Evolutionary conservation across 2,888 invertebrate species (phyloP).

Genomic region (Plebejus anna): DNA sequence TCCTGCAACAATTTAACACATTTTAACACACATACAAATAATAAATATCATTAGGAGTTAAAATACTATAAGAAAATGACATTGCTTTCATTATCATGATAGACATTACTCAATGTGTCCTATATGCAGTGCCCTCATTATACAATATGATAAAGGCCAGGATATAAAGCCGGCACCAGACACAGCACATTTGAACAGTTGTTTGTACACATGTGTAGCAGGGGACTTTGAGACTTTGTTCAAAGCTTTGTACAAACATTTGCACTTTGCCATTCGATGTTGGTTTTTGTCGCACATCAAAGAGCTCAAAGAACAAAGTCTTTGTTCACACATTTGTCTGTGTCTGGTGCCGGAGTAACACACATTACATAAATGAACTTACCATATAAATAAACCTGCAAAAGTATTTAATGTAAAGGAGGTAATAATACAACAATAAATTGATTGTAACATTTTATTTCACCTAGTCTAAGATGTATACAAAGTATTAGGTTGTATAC

Average conservation of each 20-base stretch:
- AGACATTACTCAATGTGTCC: conserved; percentile 8
- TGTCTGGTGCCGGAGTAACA: not conserved
- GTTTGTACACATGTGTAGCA: no score
- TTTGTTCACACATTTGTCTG: no score
- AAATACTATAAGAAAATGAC: not conserved
- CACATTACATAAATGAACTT: conserved; percentile 2
- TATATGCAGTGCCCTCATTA: conserved; percentile 19
- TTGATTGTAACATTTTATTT: conserved; percentile 9
- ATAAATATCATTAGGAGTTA: not conserved
- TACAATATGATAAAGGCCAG: conserved; percentile 7
- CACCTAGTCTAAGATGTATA: not conserved
- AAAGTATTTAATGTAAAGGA: conserved; percentile 8
- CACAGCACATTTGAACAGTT: no score
- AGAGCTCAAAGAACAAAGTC: no score
- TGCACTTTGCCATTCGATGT: no score
- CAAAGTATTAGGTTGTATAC: not conserved
- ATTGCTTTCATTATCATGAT: conserved; percentile 18
- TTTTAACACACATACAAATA: conserved; percentile 22
- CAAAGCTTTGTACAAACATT: no score
- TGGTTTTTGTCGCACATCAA: no score
- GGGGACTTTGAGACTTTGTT: no score
- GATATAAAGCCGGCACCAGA: not conserved
- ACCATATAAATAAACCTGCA: not conserved
- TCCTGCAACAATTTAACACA: conserved; percentile 62
- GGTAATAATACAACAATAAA: conserved; percentile 18